Conservation (phyloP, 2,797 vertebrate species). For the Catostomus latipinnis region DNA sequence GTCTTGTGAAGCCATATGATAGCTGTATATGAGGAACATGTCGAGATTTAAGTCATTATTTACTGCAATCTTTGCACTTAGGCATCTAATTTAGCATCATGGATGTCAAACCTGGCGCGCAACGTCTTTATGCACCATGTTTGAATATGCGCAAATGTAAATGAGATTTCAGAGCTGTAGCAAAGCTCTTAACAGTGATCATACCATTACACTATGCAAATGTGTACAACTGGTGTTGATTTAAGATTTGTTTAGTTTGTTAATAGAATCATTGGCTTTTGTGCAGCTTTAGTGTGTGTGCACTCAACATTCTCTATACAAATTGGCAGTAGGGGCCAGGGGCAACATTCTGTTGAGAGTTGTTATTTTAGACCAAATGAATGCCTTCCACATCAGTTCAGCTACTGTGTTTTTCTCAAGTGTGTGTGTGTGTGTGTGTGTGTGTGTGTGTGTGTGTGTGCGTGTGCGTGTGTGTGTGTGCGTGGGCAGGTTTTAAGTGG, state of each 20-base stretch:
- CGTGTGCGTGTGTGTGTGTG: slow-evolving; percentile 6
- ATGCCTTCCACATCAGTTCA: slow-evolving; percentile 56
- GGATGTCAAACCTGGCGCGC: too few relatives aligned
- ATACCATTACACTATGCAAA: too few relatives aligned
- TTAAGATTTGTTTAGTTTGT: not conserved
- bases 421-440: slow-evolving; percentile 16
- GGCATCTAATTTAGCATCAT: too few relatives aligned
- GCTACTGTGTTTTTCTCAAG: not conserved
- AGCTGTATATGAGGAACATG: too few relatives aligned
- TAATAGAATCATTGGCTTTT: slow-evolving; percentile 18
- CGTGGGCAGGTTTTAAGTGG: not conserved
- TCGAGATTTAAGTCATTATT: too few relatives aligned
- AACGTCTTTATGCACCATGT: too few relatives aligned
- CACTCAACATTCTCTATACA: slow-evolving; percentile 38
- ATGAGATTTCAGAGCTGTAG: too few relatives aligned
- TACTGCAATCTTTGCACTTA: too few relatives aligned
- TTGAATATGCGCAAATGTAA: too few relatives aligned
- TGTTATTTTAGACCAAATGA: slow-evolving; percentile 61
- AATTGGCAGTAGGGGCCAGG: slow-evolving; percentile 50
- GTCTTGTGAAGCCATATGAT: too few relatives aligned
- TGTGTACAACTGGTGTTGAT: too few relatives aligned
- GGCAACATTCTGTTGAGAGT: slow-evolving; percentile 59
- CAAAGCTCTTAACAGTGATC: not conserved
- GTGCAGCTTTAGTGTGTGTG: slow-evolving; percentile 27
- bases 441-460: not conserved